Evolutionary conservation across 2,797 vertebrate species (phyloP).

Genomic region (Lutjanus argentimaculatus): DNA sequence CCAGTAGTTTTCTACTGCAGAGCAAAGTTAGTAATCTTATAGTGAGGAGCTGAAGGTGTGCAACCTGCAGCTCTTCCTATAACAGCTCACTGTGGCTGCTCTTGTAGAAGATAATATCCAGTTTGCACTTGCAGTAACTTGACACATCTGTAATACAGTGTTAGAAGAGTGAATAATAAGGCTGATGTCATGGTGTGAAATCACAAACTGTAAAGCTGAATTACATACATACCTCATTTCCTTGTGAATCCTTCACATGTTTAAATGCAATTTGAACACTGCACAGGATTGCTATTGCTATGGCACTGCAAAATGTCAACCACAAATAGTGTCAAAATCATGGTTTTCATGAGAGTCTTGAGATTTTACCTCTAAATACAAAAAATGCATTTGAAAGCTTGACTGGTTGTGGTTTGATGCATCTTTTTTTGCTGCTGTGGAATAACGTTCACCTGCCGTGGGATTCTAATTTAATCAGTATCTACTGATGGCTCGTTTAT

Average conservation of each 20-base stretch:
- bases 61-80: background rate
- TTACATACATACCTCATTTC: background rate
- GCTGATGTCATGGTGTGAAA: background rate
- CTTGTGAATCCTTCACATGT: background rate
- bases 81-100: background rate
- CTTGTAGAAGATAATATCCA: background rate
- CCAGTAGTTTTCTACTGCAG: background rate
- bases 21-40: too few species aligned
- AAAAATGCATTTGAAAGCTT: background rate
- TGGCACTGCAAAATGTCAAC: background rate
- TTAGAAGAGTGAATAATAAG: background rate
- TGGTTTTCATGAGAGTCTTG: too few species aligned
- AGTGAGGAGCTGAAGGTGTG: background rate
- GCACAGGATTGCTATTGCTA: background rate
- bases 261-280: background rate
- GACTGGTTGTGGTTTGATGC: background rate
- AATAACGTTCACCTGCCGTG: background rate
- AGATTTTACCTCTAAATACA: background rate
- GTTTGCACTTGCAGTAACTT: background rate
- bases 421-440: background rate
- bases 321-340: background rate
- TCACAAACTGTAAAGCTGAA: background rate
- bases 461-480: background rate
- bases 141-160: background rate
- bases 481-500: background rate